phyloP scores from a whole-genome alignment of 2,113 vertebrate genomes.

The Cryptotis parvus region DNA sequence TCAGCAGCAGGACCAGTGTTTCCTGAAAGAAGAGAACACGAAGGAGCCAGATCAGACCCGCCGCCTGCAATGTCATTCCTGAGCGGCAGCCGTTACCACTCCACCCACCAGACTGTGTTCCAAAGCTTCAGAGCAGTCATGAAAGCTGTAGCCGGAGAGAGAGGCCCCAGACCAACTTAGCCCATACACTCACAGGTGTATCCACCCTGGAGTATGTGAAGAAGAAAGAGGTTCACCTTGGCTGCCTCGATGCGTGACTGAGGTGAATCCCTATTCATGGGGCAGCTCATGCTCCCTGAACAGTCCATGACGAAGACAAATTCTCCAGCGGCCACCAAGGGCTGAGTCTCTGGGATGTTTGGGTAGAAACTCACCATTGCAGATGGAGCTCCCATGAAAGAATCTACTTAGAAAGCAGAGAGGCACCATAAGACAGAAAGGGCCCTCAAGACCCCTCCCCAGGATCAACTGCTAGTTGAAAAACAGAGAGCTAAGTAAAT shows the following conservation, averaged over 20 bases:
- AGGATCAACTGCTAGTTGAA: not conserved
- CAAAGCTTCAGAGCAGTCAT: not conserved
- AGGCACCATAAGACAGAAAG: not conserved
- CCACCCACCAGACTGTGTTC: not conserved
- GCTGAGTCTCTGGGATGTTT: slow-evolving; percentile 84
- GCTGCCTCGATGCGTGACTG: slow-evolving; percentile 87
- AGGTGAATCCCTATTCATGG: not conserved
- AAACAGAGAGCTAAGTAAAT: not conserved
- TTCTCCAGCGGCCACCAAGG: slow-evolving; percentile 83
- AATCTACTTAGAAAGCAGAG: slow-evolving; percentile 81
- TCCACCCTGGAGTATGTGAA: too few relatives aligned
- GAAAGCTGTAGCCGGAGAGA: not conserved
- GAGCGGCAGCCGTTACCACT: rapidly evolving
- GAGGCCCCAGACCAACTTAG: not conserved
- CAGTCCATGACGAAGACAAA: slow-evolving; percentile 92
- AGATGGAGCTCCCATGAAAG: slow-evolving; percentile 88
- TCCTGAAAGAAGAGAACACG: slow-evolving; percentile 51
- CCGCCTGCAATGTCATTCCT: too few relatives aligned
- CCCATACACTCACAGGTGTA: not conserved
- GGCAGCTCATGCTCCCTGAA: slow-evolving; percentile 88
- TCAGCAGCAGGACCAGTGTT: slow-evolving; percentile 80
- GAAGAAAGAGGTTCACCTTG: slow-evolving; percentile 84
- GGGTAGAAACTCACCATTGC: slow-evolving; percentile 92
- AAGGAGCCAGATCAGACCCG: not conserved
- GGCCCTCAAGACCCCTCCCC: not conserved